phyloP scores from a whole-genome alignment of 2,113 vertebrate genomes.

The Acanthochromis polyacanthus region DNA sequence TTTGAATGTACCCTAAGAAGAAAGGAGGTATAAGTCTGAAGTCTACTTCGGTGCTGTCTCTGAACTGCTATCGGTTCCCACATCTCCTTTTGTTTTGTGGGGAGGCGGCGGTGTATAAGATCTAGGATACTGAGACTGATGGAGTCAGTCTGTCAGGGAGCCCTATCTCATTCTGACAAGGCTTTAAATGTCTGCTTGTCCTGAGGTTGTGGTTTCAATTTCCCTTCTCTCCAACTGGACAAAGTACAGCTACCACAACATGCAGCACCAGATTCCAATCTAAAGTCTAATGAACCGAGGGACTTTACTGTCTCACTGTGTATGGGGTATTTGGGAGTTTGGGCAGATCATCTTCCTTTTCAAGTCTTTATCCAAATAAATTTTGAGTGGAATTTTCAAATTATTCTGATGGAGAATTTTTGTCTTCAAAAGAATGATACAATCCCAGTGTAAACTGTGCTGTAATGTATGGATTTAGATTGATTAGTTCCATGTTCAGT shows the following conservation, averaged over 20 bases:
- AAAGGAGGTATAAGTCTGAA: too few relatives aligned
- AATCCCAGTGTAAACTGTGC: too few relatives aligned
- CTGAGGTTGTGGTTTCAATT: slow-evolving; percentile 58
- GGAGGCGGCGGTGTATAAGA: slow-evolving; percentile 2
- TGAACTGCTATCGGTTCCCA: slow-evolving; percentile 9
- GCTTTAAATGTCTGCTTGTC: slow-evolving; percentile 53
- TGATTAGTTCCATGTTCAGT: too few relatives aligned
- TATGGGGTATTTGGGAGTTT: slow-evolving; percentile 12
- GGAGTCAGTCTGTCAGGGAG: slow-evolving; percentile 23
- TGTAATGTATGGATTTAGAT: too few relatives aligned
- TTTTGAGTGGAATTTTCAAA: too few relatives aligned
- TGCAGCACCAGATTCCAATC: slow-evolving; percentile 32
- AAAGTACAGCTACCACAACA: slow-evolving; percentile 14
- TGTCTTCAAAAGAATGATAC: too few relatives aligned
- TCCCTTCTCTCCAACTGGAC: slow-evolving; percentile 36
- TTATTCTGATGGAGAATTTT: too few relatives aligned
- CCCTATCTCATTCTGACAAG: slow-evolving; percentile 49
- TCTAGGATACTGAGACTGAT: slow-evolving; percentile 33
- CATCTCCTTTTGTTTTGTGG: slow-evolving; percentile 23
- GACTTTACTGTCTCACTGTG: slow-evolving; percentile 1
- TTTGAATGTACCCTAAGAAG: too few relatives aligned
- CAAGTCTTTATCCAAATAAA: too few relatives aligned
- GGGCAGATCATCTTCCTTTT: too few relatives aligned
- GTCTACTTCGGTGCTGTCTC: too few relatives aligned
- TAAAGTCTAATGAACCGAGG: slow-evolving; percentile 27